Conservation (phyloP, 2,113 vertebrate genomes). For the Gobiocypris rarus region DNA sequence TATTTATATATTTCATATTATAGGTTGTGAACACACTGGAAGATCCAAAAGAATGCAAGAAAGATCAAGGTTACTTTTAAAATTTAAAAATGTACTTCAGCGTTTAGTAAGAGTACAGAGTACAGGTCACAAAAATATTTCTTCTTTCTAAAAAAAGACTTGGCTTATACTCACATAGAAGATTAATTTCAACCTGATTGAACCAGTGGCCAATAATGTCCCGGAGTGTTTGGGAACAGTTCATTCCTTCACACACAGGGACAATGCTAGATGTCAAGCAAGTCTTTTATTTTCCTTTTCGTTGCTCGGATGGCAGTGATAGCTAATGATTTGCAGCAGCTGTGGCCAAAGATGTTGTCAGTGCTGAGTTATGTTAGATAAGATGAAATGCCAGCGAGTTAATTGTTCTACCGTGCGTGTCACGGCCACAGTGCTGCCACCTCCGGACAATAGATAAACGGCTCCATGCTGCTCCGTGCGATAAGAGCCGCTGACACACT, state of each 20-base stretch:
- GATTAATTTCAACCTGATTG: background rate
- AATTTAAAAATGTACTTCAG: too few relatives aligned
- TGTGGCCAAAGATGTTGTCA: conserved; percentile 38
- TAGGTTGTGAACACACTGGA: too few relatives aligned
- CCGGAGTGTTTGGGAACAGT: background rate
- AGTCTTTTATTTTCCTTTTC: conserved; percentile 54
- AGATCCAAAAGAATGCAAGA: too few relatives aligned
- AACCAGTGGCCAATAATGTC: background rate
- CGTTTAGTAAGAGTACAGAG: too few relatives aligned
- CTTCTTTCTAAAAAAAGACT: background rate
- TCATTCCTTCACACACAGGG: background rate
- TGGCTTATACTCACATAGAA: background rate
- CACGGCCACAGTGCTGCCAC: conserved; percentile 41
- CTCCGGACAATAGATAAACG: conserved; percentile 46
- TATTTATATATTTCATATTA: too few relatives aligned
- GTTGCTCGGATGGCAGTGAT: conserved; percentile 50
- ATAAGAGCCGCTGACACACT: conserved; percentile 58
- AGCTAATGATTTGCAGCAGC: conserved; percentile 41
- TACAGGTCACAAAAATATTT: too few relatives aligned
- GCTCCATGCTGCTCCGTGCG: conserved; percentile 55
- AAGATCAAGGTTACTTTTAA: too few relatives aligned
- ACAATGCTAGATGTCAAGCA: conserved; percentile 4
- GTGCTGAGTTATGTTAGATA: conserved; percentile 53
- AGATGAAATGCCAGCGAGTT: conserved; percentile 56
- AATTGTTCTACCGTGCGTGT: conserved; percentile 55